A percentile compares a stretch with the other conserved stretches of the same genome.
These are phyloP conservation scores for Drosophila ogumai DNA, from an alignment of 1,140 invertebrate species.

Conservation along the genomic window DNA sequence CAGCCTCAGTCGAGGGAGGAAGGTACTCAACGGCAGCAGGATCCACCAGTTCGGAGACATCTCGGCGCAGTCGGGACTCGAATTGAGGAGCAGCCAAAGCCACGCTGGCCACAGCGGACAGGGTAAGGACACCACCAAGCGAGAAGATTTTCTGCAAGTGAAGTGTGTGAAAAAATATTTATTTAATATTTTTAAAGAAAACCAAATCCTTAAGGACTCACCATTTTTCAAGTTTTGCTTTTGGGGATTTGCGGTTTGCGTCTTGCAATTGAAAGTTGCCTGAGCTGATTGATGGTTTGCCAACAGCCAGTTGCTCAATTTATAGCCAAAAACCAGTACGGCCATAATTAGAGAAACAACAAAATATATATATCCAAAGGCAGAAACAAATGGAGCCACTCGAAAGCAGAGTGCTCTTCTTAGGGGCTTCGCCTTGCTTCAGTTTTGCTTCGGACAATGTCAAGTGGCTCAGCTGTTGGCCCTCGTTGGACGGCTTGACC, in stretches of 20 bases:
- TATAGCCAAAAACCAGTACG: slow-evolving; percentile 61
- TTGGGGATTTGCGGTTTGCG: slow-evolving; percentile 44
- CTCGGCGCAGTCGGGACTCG: slow-evolving; percentile 45
- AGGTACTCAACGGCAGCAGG: slow-evolving; percentile 50
- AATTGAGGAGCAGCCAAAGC: slow-evolving; percentile 60
- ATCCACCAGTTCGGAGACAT: slow-evolving; percentile 65
- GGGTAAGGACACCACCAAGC: slow-evolving; percentile 58
- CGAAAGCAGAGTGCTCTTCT: slow-evolving; percentile 35
- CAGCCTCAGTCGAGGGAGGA: slow-evolving; percentile 46
- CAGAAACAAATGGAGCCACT: slow-evolving; percentile 38
- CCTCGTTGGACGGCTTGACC: slow-evolving; percentile 61
- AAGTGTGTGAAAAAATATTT: background rate
- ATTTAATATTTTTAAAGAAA: background rate
- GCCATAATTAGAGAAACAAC: slow-evolving; percentile 27
- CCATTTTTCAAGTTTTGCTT: slow-evolving; percentile 46
- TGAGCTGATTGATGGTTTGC: slow-evolving; percentile 69
- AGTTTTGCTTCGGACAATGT: slow-evolving; percentile 55
- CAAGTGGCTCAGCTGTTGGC: slow-evolving; percentile 51
- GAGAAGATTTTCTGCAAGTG: slow-evolving; percentile 74
- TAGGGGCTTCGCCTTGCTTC: slow-evolving; percentile 50
- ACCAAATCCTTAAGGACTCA: slow-evolving; percentile 20
- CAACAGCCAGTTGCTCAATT: slow-evolving; percentile 48
- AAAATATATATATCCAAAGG: background rate
- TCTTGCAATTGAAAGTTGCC: slow-evolving; percentile 75
- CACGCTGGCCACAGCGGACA: slow-evolving; percentile 70